Evolutionary conservation across 2,888 invertebrate species (phyloP).

Genomic region (Griposia aprilina): DNA sequence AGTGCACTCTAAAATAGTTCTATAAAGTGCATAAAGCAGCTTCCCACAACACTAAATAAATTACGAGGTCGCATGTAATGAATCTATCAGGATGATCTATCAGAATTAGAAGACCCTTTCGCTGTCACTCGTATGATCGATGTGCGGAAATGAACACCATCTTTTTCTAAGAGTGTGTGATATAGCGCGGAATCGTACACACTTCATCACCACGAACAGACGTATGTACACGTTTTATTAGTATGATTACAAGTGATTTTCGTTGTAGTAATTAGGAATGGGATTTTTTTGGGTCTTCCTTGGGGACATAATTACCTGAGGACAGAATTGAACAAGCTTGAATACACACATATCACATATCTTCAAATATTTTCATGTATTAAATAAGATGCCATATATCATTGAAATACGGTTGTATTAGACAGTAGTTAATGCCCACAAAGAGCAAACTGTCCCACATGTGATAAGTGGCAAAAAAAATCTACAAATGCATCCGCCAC

Average conservation of each 20-base stretch:
- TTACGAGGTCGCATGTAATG: constrained; percentile 81
- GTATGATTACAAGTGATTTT: constrained; percentile 37
- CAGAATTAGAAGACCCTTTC: constrained; percentile 89
- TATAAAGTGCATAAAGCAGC: constrained; percentile 55
- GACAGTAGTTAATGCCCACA: constrained; percentile 56
- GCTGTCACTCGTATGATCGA: constrained; percentile 88
- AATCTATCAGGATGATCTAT: constrained; percentile 87
- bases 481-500: constrained; percentile 80
- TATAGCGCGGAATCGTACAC: constrained; percentile 78
- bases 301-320: not conserved
- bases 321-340: not conserved
- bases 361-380: not conserved
- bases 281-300: not conserved
- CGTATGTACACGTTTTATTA: constrained; percentile 32
- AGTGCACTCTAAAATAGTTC: constrained; percentile 38
- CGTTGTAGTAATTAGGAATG: constrained; percentile 17
- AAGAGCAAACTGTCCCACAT: constrained; percentile 68
- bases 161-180: constrained; percentile 87
- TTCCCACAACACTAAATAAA: constrained; percentile 70
- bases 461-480: constrained; percentile 75
- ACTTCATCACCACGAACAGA: constrained; percentile 70
- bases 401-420: constrained; percentile 25
- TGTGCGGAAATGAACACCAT: constrained; percentile 90
- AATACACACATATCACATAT: not conserved
- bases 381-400: constrained; percentile 24